A percentile compares a stretch with the other conserved stretches of the same genome.
These are phyloP conservation scores for Brenthis ino DNA, from an alignment of 2,888 invertebrate genomes.

Conservation along the genomic window DNA sequence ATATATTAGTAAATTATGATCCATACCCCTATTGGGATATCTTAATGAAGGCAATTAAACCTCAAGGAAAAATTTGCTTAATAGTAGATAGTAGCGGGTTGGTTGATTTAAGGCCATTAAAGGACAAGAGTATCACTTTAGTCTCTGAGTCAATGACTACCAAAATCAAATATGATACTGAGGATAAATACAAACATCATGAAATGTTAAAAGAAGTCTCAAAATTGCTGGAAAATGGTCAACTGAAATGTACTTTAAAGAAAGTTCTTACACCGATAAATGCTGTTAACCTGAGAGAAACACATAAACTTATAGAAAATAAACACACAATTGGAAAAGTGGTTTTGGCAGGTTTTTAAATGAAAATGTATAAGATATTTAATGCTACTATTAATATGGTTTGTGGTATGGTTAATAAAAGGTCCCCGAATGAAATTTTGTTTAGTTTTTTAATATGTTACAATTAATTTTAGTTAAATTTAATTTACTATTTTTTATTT, in stretches of 20 bases:
- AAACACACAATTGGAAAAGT: slow-evolving; percentile 65
- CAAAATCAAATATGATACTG: slow-evolving; percentile 66
- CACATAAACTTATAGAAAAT: slow-evolving; percentile 65
- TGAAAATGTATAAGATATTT: neutral
- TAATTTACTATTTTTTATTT: no score
- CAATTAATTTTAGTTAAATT: no score
- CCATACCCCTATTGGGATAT: slow-evolving; percentile 73
- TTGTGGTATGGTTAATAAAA: no score
- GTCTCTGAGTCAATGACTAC: slow-evolving; percentile 68
- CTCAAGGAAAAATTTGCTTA: slow-evolving; percentile 70
- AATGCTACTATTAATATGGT: no score
- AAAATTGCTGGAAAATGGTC: slow-evolving; percentile 60
- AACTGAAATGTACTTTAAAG: slow-evolving; percentile 60
- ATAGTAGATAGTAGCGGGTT: slow-evolving; percentile 67
- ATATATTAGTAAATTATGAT: slow-evolving; percentile 68
- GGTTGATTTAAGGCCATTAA: slow-evolving; percentile 59
- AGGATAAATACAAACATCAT: slow-evolving; percentile 61
- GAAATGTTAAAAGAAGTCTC: slow-evolving; percentile 61
- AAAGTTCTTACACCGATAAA: slow-evolving; percentile 67
- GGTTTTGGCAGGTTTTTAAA: slow-evolving; percentile 52
- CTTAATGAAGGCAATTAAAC: slow-evolving; percentile 63
- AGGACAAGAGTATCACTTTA: slow-evolving; percentile 70
- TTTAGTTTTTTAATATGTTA: no score
- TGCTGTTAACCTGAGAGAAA: slow-evolving; percentile 65
- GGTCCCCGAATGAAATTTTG: no score